Percentiles rank a stretch among this genome's conserved stretches.
These are phyloP conservation scores for Netelia fuscicornis DNA, from an alignment of 2,888 invertebrate genomes.

Conservation along the genomic window DNA sequence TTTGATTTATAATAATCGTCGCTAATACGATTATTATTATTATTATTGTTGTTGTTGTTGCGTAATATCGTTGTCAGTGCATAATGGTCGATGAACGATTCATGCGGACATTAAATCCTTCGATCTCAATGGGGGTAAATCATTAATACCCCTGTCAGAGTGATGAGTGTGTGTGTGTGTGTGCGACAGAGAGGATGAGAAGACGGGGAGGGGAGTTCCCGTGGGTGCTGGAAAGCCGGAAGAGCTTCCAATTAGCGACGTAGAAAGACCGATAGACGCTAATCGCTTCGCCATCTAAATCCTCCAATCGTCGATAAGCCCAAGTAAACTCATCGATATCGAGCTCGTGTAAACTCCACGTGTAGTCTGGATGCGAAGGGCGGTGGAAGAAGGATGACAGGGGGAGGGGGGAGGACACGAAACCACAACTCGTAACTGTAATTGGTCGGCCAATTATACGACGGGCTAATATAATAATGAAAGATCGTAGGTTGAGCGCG, in stretches of 20 bases:
- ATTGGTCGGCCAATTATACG: slow-evolving; percentile 32
- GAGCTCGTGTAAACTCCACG: not conserved
- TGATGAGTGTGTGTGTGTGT: not conserved
- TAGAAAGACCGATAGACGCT: slow-evolving; percentile 41
- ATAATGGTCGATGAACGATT: not conserved
- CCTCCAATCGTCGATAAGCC: slow-evolving; percentile 55
- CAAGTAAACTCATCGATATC: slow-evolving; percentile 39
- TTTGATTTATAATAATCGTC: no score
- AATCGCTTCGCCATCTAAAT: slow-evolving; percentile 42
- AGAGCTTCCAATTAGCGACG: slow-evolving; percentile 48
- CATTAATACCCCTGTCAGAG: slow-evolving; percentile 8
- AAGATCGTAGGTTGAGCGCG: not conserved
- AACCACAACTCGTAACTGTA: slow-evolving; percentile 25
- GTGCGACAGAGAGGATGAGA: not conserved
- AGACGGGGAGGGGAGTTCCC: not conserved
- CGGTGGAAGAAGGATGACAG: not conserved
- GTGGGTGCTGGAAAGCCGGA: slow-evolving; percentile 7
- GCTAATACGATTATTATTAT: no score
- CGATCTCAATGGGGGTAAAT: slow-evolving; percentile 25
- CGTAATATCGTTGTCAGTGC: no score
- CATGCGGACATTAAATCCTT: not conserved
- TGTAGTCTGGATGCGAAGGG: not conserved
- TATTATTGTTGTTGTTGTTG: no score
- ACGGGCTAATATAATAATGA: slow-evolving; percentile 1
- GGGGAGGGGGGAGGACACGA: not conserved